phyloP scores from a whole-genome alignment of 35 echinoderm and acorn worm species.

The Ophioderma brevispina region DNA sequence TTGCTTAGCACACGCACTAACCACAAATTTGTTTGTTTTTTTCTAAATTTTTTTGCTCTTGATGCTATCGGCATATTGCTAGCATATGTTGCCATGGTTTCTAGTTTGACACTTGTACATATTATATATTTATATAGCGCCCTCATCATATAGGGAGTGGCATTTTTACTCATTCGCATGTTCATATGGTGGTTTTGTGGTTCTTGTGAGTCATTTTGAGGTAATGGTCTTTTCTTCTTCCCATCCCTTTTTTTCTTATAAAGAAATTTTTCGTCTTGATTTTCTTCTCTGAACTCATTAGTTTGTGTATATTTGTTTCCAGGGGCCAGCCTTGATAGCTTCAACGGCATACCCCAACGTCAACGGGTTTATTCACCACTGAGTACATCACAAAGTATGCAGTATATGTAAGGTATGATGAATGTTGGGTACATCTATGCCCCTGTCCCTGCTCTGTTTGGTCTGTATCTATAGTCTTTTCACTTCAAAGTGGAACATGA shows the following conservation, averaged over 20 bases:
- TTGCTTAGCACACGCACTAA: neutral
- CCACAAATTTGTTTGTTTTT: neutral
- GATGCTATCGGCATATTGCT: neutral
- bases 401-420: neutral
- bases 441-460: no score
- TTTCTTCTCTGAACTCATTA: no score
- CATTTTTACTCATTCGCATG: slow-evolving; percentile 10
- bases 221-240: neutral
- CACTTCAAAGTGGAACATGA: no score
- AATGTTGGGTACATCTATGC: neutral
- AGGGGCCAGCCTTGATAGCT: neutral
- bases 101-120: neutral
- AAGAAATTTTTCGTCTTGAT: no score
- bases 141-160: neutral
- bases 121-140: neutral
- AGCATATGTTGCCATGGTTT: neutral
- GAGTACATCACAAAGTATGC: neutral
- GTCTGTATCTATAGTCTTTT: no score
- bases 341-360: neutral
- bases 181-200: slow-evolving; percentile 8
- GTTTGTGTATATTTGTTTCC: no score
- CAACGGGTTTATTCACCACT: slow-evolving; percentile 5
- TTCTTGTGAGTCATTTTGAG: neutral
- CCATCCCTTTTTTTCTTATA: no score
- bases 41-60: neutral